phyloP scores from a whole-genome alignment of 2,888 invertebrate genomes.

The Bellardia bayeri region DNA sequence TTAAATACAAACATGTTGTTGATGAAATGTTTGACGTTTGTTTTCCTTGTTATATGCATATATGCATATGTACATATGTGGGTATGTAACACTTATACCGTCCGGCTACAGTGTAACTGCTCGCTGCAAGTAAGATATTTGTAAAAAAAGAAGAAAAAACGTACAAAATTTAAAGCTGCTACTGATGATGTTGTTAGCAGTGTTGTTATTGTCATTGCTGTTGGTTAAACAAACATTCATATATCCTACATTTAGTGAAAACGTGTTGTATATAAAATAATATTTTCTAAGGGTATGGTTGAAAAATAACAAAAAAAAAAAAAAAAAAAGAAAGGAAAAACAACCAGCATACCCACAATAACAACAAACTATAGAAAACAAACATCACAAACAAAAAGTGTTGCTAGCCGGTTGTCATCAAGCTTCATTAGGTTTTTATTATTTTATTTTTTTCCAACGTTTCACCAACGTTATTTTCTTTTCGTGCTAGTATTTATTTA shows the following conservation, averaged over 20 bases:
- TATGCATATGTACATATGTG: too few species aligned
- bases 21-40: conserved; percentile 59
- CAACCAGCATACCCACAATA: background rate
- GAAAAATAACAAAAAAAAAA: background rate
- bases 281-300: conserved; percentile 51
- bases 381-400: conserved; percentile 39
- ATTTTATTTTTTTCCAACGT: conserved; percentile 7
- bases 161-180: background rate
- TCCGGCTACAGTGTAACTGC: conserved; percentile 1
- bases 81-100: too few species aligned
- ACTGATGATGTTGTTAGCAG: conserved; percentile 13
- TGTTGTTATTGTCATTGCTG: background rate
- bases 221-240: conserved; percentile 52
- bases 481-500: background rate
- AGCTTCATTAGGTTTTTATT: conserved; percentile 67
- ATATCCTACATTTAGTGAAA: conserved; percentile 45
- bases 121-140: background rate
- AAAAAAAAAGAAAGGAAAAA: background rate
- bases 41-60: conserved; percentile 53
- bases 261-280: conserved; percentile 59
- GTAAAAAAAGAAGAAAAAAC: background rate
- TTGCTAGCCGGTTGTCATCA: conserved; percentile 62
- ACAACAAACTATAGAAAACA: background rate
- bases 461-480: background rate
- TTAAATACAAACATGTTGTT: conserved; percentile 41